Base-by-base conservation (phyloP, 1,140 invertebrate species). In the Musca vetustissima region DNA sequence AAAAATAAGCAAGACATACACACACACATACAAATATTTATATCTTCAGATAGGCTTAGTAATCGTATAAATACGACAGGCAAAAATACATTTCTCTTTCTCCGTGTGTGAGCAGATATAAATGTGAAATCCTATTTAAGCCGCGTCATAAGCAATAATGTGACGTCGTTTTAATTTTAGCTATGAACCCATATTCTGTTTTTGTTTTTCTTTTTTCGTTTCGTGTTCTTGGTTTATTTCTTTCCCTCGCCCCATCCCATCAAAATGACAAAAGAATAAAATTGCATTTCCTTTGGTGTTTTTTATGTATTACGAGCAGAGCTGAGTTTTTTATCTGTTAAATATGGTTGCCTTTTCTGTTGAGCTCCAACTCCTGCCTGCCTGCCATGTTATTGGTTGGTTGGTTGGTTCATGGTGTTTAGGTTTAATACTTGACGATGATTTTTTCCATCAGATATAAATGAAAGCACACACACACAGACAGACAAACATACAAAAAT, bases 91-190 rank as follows among this genome's bases (percentile, higher is more conserved):
- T 9, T 11, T 17, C 4, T 28, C 36, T 28, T 59, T 22, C 17
- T 19, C 7, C 8, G 28, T n/a, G n/a, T n/a, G n/a, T n/a, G n/a
- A n/a, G n/a, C n/a, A n/a, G n/a, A 61, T 43, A 61, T 61, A 61
- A 61, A 61, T 61, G 17, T 43, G 17, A 61, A 61, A 61, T 61
- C 57, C 57, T 15, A n/a, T 19, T 61, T 36, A 52, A 61, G 57
- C 57, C 57, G 57, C 28, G 57, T 61, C 57, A 61, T 61, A 61
- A 61, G 28, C 57, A 61, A 61, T 61, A 61, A 61, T 61, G 57
- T 61, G 15, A n/a, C n/a, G n/a, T 57, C 57, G 28, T 43, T 61
- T n/a, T 19, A 28, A 2, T 43, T 43, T 43, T 13, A 13, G 36
- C 36, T 43, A 43, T 43, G 36, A n/a, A n/a, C n/a, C n/a, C 8